Base-by-base conservation (phyloP, 2,888 invertebrate genomes). In the Salticus scenicus region DNA sequence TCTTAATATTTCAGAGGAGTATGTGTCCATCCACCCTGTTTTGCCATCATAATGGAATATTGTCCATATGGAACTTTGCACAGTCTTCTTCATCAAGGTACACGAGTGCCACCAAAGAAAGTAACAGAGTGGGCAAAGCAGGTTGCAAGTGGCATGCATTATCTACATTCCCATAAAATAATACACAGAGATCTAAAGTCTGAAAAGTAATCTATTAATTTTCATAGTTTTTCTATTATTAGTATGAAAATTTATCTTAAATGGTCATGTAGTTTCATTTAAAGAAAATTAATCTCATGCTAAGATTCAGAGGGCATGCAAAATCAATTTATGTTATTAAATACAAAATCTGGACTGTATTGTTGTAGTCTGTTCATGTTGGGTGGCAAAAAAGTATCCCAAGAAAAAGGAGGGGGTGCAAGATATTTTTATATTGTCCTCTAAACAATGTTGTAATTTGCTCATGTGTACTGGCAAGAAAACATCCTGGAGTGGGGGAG, bases 111-210 rank as follows among this genome's bases (percentile, higher is more conserved):
- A 72, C 97, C 97, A n/a, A 93, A 93, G 73, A 94, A 96, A 90
- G 94, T 98, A 79, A 94, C 97, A 64, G 95, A 95, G 87, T 99
- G 99, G 98, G 95, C 97, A 51, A 96, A 95, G 90, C 97, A 98
- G 92, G 98, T 99, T 84, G 97, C 98, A 41, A 93, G 94, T 85
- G 99, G 99, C 78, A 99, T 99, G 99, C 94, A 95, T 90, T 99
- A 99, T 92, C 93, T 99, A 80, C 99, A 99, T 91, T 93, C 94
- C 64, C 96, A 98, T 91, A 98, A 98, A 92, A 98, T 99, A 89
- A 98, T 99, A 90, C 99, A 99, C 91, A 93, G 99, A 88, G 99
- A 99, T 93, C 94, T 99, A 88, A 99, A 99, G 92, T 98, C 98
- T 90, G 99, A 99, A 69, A 99, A 99, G 98, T 98, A 94, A 94